Base-by-base conservation (phyloP, 2,797 vertebrate genomes). In the Semotilus atromaculatus region DNA sequence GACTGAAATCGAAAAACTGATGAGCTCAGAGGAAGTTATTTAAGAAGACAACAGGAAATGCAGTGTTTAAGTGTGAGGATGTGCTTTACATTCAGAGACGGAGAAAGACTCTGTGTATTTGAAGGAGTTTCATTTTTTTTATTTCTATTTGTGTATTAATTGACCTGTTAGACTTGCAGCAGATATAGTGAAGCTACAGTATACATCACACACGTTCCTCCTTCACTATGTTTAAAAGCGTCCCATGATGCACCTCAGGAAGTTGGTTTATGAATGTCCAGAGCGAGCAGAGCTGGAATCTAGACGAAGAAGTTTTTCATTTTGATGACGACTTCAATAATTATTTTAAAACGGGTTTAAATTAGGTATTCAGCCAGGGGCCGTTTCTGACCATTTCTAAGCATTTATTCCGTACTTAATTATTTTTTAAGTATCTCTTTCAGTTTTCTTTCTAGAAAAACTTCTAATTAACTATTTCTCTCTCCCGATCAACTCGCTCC, bases 21-120 rank as follows among this genome's bases (percentile, higher is more conserved):
- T 80, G 85, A 88, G 80, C 75, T 78, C 18, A 58, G 76, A 60
- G 79, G 80, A 88, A 73, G 76, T 74, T 85, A 85, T 80, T 86
- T 84, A 58, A 81, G 82, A 67, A 88, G 83, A 87, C 80, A 84
- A 88, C 89, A 88, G 89, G 87, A 89, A 89, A 87, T 86, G 86
- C 85, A 43, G 78, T 67, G 77, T 86, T 87, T 70, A 85, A 80
- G 80, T 79, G 70, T 76, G 82, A 85, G 78, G 82, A 77, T 77
- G 83, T 77, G 83, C 85, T 73, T 48, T 51, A 74, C 31, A 34
- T 51, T 74, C 67, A 77, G 55, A 80, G 38, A 21, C 18, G 2
- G 8, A 72, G 29, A 79, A 29, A 73, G 29, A 48, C n/a, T 31
- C 43, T 29, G 16, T 18, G 16, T 40, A 1, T 43, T 53, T 40